Conservation (phyloP, 1,140 invertebrate genomes). For the Mercenaria mercenaria region DNA sequence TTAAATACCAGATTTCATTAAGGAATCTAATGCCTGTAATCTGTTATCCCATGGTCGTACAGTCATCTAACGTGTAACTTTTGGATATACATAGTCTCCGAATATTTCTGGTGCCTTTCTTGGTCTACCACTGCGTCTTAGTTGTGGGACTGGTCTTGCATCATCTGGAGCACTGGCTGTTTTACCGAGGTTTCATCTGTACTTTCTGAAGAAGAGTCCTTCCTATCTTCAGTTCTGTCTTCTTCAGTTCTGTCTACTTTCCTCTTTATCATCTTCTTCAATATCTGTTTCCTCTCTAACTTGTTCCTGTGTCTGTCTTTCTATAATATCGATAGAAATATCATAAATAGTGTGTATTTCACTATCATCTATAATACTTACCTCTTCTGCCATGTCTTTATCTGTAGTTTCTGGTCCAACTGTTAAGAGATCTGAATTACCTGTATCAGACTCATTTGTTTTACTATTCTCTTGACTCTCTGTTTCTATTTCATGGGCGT, state of each 20-base stretch:
- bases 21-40: not conserved
- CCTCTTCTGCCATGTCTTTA: not conserved
- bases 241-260: not conserved
- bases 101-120: not conserved
- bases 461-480: not conserved
- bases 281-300: not conserved
- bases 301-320: not conserved
- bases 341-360: not conserved
- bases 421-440: not conserved
- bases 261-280: not conserved
- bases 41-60: not conserved
- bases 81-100: not conserved
- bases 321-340: not conserved
- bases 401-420: not conserved
- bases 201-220: not conserved
- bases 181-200: not conserved
- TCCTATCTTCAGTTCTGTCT: not conserved
- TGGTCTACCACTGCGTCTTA: not conserved
- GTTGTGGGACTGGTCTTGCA: not conserved
- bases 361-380: not conserved
- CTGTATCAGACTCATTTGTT: not conserved
- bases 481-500: constrained; percentile 20
- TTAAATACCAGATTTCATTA: constrained; percentile 4
- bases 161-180: not conserved
- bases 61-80: not conserved